These are phyloP conservation scores for Sardinella longiceps DNA, from an alignment of 2,797 vertebrate genomes.

Conservation along the genomic window DNA sequence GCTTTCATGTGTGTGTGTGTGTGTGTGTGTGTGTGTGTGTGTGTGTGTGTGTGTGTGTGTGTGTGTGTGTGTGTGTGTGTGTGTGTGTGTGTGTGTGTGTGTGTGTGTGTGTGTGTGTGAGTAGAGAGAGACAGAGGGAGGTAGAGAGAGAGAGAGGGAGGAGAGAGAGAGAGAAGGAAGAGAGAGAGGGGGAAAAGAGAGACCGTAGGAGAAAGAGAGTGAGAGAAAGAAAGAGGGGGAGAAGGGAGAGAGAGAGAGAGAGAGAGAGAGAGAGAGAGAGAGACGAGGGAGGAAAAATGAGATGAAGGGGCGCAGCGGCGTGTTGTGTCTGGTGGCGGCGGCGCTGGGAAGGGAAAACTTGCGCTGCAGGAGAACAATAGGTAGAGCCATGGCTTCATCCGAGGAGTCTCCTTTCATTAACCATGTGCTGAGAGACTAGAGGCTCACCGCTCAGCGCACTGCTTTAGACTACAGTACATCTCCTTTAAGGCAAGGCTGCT, in stretches of 20 bases:
- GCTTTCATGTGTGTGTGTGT: conserved; percentile 37
- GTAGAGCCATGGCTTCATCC: conserved; percentile 14
- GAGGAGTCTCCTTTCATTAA: conserved; percentile 10
- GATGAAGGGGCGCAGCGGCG: conserved; percentile 62
- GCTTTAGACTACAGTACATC: background rate
- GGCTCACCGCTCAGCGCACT: background rate
- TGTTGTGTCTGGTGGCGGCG: conserved; percentile 63
- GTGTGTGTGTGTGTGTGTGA: background rate
- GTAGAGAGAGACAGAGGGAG: background rate
- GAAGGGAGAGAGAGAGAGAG: conserved; percentile 37
- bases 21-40: background rate
- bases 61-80: background rate
- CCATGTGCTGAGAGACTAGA: background rate
- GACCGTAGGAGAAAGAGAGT: conserved; percentile 38
- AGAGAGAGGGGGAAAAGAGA: conserved; percentile 24
- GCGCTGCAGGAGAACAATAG: conserved; percentile 17
- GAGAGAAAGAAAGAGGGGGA: conserved; percentile 16
- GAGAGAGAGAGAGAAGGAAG: conserved; percentile 35
- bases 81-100: background rate
- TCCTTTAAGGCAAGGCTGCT: background rate
- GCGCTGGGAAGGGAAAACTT: conserved; percentile 31
- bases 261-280: too few species aligned
- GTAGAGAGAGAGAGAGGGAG: background rate
- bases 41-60: background rate
- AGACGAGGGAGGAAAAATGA: conserved; percentile 54